Evolutionary conservation across 2,888 invertebrate species (phyloP).

Genomic region (Erebia aethiops): DNA sequence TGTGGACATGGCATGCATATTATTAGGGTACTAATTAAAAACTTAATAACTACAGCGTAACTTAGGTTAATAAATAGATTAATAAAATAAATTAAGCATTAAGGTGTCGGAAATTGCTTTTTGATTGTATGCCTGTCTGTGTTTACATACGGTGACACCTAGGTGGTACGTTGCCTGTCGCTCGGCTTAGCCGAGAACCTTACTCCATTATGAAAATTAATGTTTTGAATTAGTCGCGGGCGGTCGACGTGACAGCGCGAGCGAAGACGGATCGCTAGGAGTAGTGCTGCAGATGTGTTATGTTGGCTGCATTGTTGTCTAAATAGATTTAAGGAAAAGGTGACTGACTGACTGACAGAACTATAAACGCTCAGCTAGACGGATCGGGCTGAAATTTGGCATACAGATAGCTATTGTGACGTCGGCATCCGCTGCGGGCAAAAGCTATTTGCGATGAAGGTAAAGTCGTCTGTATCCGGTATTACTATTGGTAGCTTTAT

Average conservation of each 20-base stretch:
- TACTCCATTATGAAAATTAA: conserved; percentile 83
- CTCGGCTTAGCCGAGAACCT: conserved; percentile 68
- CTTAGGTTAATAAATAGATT: too few relatives aligned
- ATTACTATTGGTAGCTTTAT: background rate
- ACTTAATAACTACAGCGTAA: too few relatives aligned
- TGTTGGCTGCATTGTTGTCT: conserved; percentile 12
- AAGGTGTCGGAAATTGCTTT: too few relatives aligned
- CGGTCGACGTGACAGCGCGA: conserved; percentile 50
- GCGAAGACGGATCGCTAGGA: conserved; percentile 50
- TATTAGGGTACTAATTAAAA: too few relatives aligned
- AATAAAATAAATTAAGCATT: too few relatives aligned
- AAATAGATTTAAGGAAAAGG: background rate
- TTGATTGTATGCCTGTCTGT: conserved; percentile 52
- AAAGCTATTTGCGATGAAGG: background rate
- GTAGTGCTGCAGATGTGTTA: conserved; percentile 39
- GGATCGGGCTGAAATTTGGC: too few relatives aligned
- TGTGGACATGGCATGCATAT: too few relatives aligned
- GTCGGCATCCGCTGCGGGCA: too few relatives aligned
- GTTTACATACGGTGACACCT: conserved; percentile 74
- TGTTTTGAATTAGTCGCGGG: conserved; percentile 76
- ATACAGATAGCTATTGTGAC: too few relatives aligned
- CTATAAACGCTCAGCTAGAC: too few relatives aligned
- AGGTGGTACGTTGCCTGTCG: conserved; percentile 53
- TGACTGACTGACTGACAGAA: too few relatives aligned
- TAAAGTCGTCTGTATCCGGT: background rate